Percentiles rank a stretch among this genome's conserved stretches.
Conservation (phyloP, 2,113 vertebrate genomes). For the Lonchura striata region DNA sequence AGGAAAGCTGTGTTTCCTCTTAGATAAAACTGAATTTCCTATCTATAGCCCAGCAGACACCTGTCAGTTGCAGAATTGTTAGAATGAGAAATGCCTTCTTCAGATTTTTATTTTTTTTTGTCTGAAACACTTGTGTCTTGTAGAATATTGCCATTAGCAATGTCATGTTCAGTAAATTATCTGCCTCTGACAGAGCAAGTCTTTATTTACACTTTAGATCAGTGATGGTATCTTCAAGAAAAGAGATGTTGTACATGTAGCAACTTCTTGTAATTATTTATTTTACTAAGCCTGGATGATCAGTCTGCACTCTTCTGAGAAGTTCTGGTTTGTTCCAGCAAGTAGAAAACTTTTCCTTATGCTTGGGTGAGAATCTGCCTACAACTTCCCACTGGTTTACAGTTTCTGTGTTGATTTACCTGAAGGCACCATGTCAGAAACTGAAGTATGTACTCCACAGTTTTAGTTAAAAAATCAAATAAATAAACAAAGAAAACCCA, state of each 20-base stretch:
- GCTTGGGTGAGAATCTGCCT: not conserved
- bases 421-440: not conserved
- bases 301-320: not conserved
- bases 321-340: not conserved
- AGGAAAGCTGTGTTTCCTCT: conserved; percentile 31
- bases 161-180: not conserved
- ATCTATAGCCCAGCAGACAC: not conserved
- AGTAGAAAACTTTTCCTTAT: not conserved
- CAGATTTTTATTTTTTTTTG: not conserved
- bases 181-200: not conserved
- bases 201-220: not conserved
- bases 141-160: not conserved
- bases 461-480: not conserved
- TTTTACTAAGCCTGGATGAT: not conserved
- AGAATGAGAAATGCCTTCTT: not conserved
- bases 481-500: not conserved
- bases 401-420: not conserved
- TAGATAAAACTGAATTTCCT: conserved; percentile 38
- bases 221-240: not conserved
- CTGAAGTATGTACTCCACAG: not conserved
- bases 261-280: not conserved
- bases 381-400: not conserved
- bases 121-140: not conserved
- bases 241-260: not conserved
- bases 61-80: not conserved